Evolutionary conservation across 2,888 invertebrate genomes (phyloP).

Genomic region (Ommatoiulus sabulosus): DNA sequence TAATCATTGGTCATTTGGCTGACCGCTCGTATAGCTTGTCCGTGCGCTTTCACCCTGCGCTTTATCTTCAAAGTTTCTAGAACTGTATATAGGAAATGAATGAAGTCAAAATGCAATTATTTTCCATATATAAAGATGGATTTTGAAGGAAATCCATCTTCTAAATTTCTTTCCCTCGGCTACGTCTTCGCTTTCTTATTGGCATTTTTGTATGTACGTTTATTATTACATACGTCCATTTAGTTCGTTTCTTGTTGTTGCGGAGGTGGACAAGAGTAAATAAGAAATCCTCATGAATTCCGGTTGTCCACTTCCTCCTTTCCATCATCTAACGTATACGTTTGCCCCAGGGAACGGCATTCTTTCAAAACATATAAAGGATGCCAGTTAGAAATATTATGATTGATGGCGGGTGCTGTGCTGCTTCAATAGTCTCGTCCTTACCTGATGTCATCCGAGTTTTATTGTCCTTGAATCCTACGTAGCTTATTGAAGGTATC

Average conservation of each 20-base stretch:
- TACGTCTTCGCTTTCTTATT: background rate
- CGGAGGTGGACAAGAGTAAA: background rate
- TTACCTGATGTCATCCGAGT: background rate
- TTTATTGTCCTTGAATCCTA: background rate
- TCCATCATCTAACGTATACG: background rate
- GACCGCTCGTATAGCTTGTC: background rate
- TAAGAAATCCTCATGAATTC: conserved; percentile 26
- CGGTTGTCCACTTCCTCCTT: conserved; percentile 24
- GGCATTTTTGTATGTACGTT: background rate
- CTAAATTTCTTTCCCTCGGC: background rate
- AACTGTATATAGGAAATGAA: background rate
- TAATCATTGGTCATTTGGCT: conserved; percentile 34
- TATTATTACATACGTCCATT: background rate
- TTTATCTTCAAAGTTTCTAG: background rate
- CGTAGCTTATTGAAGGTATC: background rate
- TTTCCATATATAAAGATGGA: conserved; percentile 26
- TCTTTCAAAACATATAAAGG: conserved; percentile 31
- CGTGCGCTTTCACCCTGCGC: background rate
- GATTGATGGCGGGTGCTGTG: background rate
- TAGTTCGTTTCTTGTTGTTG: background rate
- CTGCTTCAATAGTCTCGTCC: background rate
- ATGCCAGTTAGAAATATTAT: conserved; percentile 36
- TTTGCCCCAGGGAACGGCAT: background rate
- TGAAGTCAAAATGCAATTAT: conserved; percentile 30
- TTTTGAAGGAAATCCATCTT: background rate